Base-by-base conservation (phyloP, 2,888 invertebrate species). In the Lasioglossum zephyrum region DNA sequence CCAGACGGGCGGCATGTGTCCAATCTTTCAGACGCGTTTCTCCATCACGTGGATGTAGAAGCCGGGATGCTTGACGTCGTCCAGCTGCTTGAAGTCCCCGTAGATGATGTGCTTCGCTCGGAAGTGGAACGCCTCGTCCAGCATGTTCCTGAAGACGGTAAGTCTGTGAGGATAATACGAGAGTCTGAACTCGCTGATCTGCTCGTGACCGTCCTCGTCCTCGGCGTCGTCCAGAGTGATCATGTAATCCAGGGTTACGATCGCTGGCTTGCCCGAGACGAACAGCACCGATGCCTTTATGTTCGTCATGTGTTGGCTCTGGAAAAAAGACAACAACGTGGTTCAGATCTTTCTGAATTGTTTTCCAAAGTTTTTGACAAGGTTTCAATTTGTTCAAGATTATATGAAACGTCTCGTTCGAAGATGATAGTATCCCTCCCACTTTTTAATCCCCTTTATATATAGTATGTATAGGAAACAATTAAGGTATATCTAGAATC, bases 121-220 rank as follows among this genome's bases (percentile, higher is more conserved):
- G 44, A 95, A 93, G 70, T 97, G 97, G 93, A 98, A 98, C 3
- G 97, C 96, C 75, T 97, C 97, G 87, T 96, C 95, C 84, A 98
- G 94, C 96, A 98, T 97, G 47, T 95, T 93, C 0, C 96, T 97
- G 95, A 98, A 98, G 41, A 96, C 96, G 72, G 96, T 96, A 91
- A 98, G 95, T 87, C 96, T 96, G 95, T 98, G 98, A 0, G 98
- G 98, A 95, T 98, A 98, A 95, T 98, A 98, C 49, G 98, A 98
- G 49, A 98, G 95, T 2, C 98, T 97, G 95, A 98, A 98, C 92
- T 98, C 97, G 92, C 97, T 98, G 95, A 70, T 95, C 95, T 88
- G 87, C 5, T 93, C 92, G 1, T 90, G 80, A 60, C 94, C 94
- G 49, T 91, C 92, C 1, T 94, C 93, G 26, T 91, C 92, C 1